phyloP scores from a whole-genome alignment of 2,113 vertebrate genomes.

The Lycaon pictus region DNA sequence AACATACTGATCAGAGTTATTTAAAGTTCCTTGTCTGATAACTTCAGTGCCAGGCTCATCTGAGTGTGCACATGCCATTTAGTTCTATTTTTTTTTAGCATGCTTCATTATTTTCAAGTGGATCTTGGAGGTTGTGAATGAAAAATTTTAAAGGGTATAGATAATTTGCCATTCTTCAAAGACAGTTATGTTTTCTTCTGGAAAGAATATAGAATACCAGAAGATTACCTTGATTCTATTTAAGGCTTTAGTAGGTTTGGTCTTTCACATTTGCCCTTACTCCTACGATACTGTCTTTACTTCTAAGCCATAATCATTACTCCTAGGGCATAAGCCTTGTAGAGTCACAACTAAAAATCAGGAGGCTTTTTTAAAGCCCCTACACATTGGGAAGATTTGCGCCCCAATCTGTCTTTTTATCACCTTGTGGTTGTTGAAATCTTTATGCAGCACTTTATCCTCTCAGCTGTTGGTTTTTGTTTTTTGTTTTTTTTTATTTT shows the following conservation, averaged over 20 bases:
- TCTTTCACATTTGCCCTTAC: not conserved
- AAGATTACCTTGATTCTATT: not conserved
- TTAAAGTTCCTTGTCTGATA: not conserved
- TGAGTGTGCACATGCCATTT: not conserved
- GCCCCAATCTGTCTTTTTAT: not conserved
- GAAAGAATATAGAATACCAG: not conserved
- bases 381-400: not conserved
- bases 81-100: not conserved
- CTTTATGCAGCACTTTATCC: not conserved
- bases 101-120: not conserved
- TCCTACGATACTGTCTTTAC: not conserved
- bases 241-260: not conserved
- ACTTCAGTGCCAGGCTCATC: not conserved
- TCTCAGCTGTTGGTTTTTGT: not conserved
- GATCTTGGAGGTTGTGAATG: not conserved
- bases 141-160: not conserved
- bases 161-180: conserved; percentile 4
- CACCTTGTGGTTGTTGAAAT: not conserved
- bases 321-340: not conserved
- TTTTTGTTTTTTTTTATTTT: too few relatives aligned
- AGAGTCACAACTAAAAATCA: not conserved
- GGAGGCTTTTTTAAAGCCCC: not conserved
- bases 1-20: not conserved
- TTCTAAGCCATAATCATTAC: not conserved
- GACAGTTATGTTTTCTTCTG: not conserved